Evolutionary conservation across 2,113 vertebrate genomes (phyloP).

Genomic region (Aptenodytes patagonicus): DNA sequence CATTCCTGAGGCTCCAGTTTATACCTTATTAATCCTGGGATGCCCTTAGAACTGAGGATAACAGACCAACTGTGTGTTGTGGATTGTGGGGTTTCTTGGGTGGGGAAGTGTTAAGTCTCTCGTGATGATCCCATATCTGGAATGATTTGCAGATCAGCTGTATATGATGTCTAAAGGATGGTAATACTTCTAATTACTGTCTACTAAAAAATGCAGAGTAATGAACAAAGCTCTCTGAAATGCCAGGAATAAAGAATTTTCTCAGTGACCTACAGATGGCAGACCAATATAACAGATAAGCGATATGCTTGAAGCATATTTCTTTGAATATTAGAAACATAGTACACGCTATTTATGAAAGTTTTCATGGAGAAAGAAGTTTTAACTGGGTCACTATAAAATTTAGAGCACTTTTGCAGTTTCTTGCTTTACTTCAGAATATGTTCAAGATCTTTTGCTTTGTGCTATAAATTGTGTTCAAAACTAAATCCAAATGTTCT

Average conservation of each 20-base stretch:
- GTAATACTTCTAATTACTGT: background rate
- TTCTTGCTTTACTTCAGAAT: background rate
- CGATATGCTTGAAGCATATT: background rate
- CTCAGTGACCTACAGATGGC: conserved; percentile 62
- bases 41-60: background rate
- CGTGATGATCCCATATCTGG: background rate
- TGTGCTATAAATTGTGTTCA: background rate
- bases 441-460: background rate
- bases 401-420: background rate
- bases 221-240: background rate
- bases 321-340: background rate
- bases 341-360: background rate
- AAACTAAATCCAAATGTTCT: background rate
- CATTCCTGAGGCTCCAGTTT: background rate
- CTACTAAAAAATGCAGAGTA: background rate
- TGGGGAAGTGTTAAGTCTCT: background rate
- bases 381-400: background rate
- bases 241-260: conserved; percentile 8
- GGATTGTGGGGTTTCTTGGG: background rate
- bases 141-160: background rate
- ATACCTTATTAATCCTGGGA: background rate
- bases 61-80: background rate
- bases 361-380: background rate
- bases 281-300: conserved; percentile 51
- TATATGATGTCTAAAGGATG: background rate